Conservation (phyloP, 1,140 invertebrate species). For the Leptinotarsa lineolata region DNA sequence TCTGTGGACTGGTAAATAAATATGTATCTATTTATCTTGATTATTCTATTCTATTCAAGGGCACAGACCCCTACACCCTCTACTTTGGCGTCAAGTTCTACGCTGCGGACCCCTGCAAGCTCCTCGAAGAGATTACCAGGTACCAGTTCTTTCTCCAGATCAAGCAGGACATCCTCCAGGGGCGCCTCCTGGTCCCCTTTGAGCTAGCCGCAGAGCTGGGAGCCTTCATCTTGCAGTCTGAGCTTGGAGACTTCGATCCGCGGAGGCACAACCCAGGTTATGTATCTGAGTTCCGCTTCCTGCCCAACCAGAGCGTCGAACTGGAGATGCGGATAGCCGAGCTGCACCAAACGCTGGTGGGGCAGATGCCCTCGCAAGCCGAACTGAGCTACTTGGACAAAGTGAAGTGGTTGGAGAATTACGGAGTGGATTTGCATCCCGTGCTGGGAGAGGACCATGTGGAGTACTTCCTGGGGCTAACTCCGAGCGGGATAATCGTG, state of each 20-base stretch:
- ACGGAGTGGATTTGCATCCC: slow-evolving; percentile 95
- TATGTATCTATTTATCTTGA: too few relatives aligned
- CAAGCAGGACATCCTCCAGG: slow-evolving; percentile 92
- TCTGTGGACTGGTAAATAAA: too few relatives aligned
- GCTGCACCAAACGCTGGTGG: slow-evolving; percentile 82
- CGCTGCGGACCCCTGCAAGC: slow-evolving; percentile 94
- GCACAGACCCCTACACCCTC: slow-evolving; percentile 82
- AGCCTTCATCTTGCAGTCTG: slow-evolving; percentile 94
- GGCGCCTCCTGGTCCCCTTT: slow-evolving; percentile 83
- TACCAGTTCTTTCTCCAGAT: slow-evolving; percentile 96
- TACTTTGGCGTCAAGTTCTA: slow-evolving; percentile 99
- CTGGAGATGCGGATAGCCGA: slow-evolving; percentile 87
- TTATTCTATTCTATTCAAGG: slow-evolving; percentile 44
- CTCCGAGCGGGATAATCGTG: slow-evolving; percentile 95
- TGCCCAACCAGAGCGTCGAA: slow-evolving; percentile 90
- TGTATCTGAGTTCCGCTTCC: slow-evolving; percentile 95
- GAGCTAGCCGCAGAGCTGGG: slow-evolving; percentile 91
- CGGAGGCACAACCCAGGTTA: slow-evolving; percentile 87
- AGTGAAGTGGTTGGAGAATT: slow-evolving; percentile 96
- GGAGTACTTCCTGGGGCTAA: slow-evolving; percentile 95
- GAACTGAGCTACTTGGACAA: slow-evolving; percentile 92
- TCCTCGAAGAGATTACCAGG: slow-evolving; percentile 94
- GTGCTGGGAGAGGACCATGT: slow-evolving; percentile 97
- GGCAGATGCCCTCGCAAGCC: slow-evolving; percentile 86
- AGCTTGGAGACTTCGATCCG: slow-evolving; percentile 95